These are phyloP conservation scores for Nothoprocta perdicaria DNA, from an alignment of 2,113 vertebrate genomes.

Conservation along the genomic window DNA sequence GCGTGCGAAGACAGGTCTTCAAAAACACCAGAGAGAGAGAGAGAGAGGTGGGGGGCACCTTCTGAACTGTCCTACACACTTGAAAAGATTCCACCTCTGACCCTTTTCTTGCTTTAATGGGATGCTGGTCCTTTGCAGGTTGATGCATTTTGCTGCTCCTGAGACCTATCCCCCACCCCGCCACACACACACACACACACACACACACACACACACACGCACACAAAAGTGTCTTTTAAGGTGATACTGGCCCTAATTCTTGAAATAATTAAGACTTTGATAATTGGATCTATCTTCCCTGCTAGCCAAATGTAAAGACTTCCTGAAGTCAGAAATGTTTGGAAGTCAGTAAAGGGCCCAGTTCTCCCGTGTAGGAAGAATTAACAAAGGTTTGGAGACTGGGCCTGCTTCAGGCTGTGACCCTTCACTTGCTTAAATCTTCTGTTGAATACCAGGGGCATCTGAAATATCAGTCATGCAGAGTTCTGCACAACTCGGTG, in stretches of 20 bases:
- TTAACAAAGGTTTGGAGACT: background rate
- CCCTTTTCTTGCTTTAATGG: background rate
- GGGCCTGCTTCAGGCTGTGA: background rate
- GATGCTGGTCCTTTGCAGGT: background rate
- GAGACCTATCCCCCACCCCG: no score
- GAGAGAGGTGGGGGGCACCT: background rate
- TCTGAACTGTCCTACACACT: background rate
- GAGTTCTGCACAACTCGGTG: background rate
- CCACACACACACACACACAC: no score
- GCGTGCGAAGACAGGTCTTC: background rate
- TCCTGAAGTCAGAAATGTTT: background rate
- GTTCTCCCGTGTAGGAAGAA: background rate
- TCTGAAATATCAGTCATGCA: background rate
- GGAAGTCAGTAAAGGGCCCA: background rate
- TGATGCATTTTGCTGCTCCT: background rate
- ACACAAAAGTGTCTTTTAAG: background rate
- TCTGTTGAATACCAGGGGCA: rapidly evolving
- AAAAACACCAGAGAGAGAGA: background rate
- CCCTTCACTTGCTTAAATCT: background rate
- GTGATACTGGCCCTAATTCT: background rate
- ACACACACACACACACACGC: no score
- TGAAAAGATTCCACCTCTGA: background rate
- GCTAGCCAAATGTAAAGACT: background rate
- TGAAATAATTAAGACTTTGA: background rate
- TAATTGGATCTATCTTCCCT: background rate